phyloP scores from a whole-genome alignment of 2,113 vertebrate species.

The Alethe diademata region DNA sequence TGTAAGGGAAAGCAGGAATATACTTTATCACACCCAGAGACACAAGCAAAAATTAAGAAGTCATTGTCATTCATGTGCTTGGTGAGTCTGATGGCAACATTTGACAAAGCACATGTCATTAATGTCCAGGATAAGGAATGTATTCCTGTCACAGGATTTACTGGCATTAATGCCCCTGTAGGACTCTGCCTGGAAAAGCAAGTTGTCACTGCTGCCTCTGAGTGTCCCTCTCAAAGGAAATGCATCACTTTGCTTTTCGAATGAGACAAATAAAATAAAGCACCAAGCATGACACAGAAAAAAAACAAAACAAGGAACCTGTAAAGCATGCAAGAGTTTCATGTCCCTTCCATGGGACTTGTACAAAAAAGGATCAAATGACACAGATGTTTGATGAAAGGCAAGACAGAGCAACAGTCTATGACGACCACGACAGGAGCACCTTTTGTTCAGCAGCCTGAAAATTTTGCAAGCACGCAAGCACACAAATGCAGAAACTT shows the following conservation, averaged over 20 bases:
- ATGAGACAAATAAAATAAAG: conserved; percentile 49
- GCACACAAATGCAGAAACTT: background rate
- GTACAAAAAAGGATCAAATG: background rate
- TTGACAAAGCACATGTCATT: conserved; percentile 35
- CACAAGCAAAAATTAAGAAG: conserved; percentile 43
- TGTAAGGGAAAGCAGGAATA: conserved; percentile 2
- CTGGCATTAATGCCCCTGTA: background rate
- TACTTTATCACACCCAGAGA: background rate
- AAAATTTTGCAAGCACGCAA: background rate
- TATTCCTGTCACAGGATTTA: background rate
- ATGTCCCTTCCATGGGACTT: background rate
- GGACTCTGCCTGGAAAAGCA: conserved; percentile 32
- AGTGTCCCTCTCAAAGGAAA: conserved; percentile 45
- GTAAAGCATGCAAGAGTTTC: background rate
- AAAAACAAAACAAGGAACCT: background rate
- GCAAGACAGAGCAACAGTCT: background rate
- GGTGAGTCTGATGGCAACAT: background rate
- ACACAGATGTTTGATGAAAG: background rate
- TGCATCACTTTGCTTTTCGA: conserved; percentile 49
- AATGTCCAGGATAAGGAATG: conserved; percentile 8
- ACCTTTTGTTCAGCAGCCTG: background rate
- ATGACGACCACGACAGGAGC: background rate
- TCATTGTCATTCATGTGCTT: background rate
- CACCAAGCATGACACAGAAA: background rate
- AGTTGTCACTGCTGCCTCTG: conserved; percentile 40